These are phyloP conservation scores for Tinamus major DNA, from an alignment of 2,797 vertebrate species.

Conservation along the genomic window DNA sequence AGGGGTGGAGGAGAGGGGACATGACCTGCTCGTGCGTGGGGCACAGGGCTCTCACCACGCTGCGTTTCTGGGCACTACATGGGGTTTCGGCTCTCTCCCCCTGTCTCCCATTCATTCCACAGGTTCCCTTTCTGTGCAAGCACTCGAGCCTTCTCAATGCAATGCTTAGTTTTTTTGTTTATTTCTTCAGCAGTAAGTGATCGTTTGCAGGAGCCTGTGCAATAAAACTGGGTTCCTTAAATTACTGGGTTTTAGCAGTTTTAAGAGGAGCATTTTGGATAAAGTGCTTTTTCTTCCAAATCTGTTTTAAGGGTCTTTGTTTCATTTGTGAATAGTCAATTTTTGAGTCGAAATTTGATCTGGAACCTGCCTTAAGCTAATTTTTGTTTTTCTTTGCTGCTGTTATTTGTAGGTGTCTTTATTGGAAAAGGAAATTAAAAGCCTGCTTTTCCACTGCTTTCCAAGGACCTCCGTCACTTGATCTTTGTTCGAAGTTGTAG, in stretches of 20 bases:
- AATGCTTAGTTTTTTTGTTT: not conserved
- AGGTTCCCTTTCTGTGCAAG: not conserved
- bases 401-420: not conserved
- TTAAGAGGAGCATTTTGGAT: constrained; percentile 12
- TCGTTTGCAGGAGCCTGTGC: constrained; percentile 46
- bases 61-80: fast-evolving
- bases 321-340: not conserved
- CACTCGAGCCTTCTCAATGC: not conserved
- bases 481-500: not conserved
- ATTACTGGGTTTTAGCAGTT: not conserved
- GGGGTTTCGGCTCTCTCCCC: not conserved
- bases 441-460: not conserved
- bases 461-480: not conserved
- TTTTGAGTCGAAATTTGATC: not conserved
- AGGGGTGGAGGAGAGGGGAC: not conserved
- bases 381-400: not conserved
- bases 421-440: not conserved
- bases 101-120: not conserved
- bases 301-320: not conserved
- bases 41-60: not conserved
- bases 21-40: fast-evolving
- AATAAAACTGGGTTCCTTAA: constrained; percentile 21
- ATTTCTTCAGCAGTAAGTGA: constrained; percentile 12
- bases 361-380: not conserved
- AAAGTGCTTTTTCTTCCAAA: not conserved